Evolutionary conservation across 2,113 vertebrate genomes (phyloP), one percentile per base, ranked within the genome.

Genomic region (Poicephalus meyeri): DNA sequence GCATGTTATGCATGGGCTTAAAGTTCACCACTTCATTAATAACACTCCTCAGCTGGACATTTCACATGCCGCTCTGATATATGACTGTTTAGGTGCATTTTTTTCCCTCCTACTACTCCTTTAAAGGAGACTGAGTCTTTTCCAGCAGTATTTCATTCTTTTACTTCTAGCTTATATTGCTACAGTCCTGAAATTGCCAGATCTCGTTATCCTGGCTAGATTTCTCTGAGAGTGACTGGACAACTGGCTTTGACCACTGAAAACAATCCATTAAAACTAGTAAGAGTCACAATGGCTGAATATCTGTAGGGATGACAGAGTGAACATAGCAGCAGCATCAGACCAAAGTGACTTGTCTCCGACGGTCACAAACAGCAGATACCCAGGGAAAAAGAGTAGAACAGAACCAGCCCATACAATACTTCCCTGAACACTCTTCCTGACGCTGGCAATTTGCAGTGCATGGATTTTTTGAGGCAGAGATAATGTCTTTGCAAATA

Each of bases 21-120:
- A 91, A 94, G 95, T 95, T 97, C 89, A 97, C 96, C 86, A 82
- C 97, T 97, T 97, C 93, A 94, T 98, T 97, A 97, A 95, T 97
- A 95, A 96, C 80, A 95, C 72, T 95, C 91, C 91, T 97, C 89
- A 72, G 86, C 94, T 84, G 96, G 97, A 95, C 92, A 88, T 92
- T 94, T 77, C 95, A 92, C 65, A 23, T 74, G 82, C 61, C 6
- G 15, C 42, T 97, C 86, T 95, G 91, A 97, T 96, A 89, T 96
- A 97, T 94, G 95, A 86, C 90, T 94, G 93, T 94, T 97, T 95
- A 93, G 95, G 78, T 84, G 89, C 63, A 37, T 71, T 74, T 92
- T 49, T 73, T 70, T 11, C 66, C 29, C n/a, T 64, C n/a, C 46
- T 68, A 79, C 70, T 91, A 60, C 42, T 77, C 56, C 49, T 96